Percentiles rank a stretch among this genome's conserved stretches.
Conservation (phyloP, 2,888 invertebrate species). For the Macaria liturata region DNA sequence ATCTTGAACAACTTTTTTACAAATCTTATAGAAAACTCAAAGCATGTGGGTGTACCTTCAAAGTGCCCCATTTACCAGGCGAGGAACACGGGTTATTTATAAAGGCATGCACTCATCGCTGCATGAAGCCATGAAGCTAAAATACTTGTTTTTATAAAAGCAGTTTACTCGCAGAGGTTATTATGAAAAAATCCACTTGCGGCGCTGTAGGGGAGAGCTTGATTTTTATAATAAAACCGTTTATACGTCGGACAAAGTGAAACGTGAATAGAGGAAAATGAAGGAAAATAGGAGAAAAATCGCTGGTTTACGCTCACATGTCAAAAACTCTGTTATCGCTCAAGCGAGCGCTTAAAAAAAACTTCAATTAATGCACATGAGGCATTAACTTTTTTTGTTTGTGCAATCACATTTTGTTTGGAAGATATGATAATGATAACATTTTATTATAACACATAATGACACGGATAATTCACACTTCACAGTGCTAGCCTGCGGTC, state of each 20-base stretch:
- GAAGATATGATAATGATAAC: no score
- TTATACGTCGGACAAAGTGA: slow-evolving; percentile 46
- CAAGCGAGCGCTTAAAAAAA: no score
- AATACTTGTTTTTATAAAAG: slow-evolving; percentile 17
- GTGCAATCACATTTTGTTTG: slow-evolving; percentile 4
- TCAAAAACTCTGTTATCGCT: slow-evolving; percentile 24
- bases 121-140: slow-evolving; percentile 17
- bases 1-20: no score
- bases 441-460: no score
- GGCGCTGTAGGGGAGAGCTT: slow-evolving; percentile 51
- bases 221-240: slow-evolving; percentile 68
- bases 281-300: slow-evolving; percentile 24
- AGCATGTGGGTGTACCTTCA: no score
- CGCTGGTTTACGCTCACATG: slow-evolving; percentile 21
- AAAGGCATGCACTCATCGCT: slow-evolving; percentile 17
- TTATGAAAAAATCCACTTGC: slow-evolving; percentile 38
- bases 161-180: slow-evolving; percentile 4
- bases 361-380: slow-evolving; percentile 6
- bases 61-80: no score
- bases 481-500: no score
- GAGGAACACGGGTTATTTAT: slow-evolving; percentile 14
- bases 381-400: slow-evolving; percentile 5
- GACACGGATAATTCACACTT: no score
- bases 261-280: slow-evolving; percentile 20
- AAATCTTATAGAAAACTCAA: no score